Base-by-base conservation (phyloP, 2,888 invertebrate genomes). In the Epiblema foenella region DNA sequence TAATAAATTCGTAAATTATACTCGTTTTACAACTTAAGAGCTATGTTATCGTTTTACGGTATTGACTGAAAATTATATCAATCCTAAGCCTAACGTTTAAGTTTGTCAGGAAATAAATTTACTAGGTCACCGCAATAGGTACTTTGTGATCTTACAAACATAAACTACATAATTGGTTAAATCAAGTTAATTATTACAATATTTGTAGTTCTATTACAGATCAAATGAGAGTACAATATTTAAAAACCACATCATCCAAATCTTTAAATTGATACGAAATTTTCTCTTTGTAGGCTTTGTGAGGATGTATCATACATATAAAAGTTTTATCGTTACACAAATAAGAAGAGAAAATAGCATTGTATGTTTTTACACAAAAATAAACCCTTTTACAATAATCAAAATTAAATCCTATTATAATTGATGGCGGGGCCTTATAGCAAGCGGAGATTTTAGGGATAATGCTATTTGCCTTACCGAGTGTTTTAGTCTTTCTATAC, bases 1-100 rank as follows among this genome's bases (percentile, higher is more conserved):
- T 24, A 64, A 39, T 64, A 54, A 64, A 64, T 64, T 64, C 64
- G 64, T 20, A 54, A 64, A 24, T 64, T 39, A 24, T 12, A 37
- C 51, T 52, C 42, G 42, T 52, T 52, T 33, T 33, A 11, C 18
- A 63, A 63, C 52, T n/a, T 33, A 63, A 52, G 51, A 37, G 17
- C 18, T 37, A n/a, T 15, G 46, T 46, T 5, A 37, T 15, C 10
- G 29, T 17, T 18, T n/a, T 29, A 46, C n/a, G 46, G 29, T 2
- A 39, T 58, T 39, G 46, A 29, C n/a, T 20, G 46, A 62, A 46
- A 7, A 17, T 18, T 15, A 3, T 20, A 52, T 37, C 1, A 24
- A 20, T 20, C 52, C 18, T 18, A 20, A 7, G 17, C 17, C 49
- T 29, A 49, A 51, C 11, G 8, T 15, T 39, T 20, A 9, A 20